Percentiles rank a stretch among this genome's conserved stretches.
Conservation (phyloP, 2,113 vertebrate genomes). For the Lepus europaeus region DNA sequence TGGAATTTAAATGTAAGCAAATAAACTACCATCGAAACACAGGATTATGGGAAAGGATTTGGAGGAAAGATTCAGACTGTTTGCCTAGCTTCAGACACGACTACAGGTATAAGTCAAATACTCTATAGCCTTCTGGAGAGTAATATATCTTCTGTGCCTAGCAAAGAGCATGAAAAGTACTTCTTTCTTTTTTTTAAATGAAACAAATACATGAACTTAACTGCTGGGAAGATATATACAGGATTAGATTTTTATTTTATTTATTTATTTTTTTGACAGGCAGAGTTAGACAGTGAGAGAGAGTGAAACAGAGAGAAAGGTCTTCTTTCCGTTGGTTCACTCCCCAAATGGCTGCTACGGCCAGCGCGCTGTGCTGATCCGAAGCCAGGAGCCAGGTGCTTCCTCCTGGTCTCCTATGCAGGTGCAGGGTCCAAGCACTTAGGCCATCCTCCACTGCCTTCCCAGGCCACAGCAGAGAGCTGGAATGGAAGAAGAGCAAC, state of each 20-base stretch:
- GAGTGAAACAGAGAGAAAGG: no score
- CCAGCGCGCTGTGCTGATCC: rapidly evolving
- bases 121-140: conserved; percentile 19
- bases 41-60: neutral
- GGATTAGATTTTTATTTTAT: neutral
- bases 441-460: no score
- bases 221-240: neutral
- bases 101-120: conserved; percentile 20
- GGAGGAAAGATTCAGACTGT: neutral
- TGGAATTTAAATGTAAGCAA: conserved; percentile 53
- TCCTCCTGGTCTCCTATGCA: no score
- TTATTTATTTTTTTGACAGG: no score
- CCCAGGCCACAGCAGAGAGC: no score
- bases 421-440: no score
- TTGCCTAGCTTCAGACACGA: conserved; percentile 55
- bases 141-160: conserved; percentile 40
- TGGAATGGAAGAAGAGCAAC: no score
- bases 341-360: no score
- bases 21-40: conserved; percentile 55
- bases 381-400: no score
- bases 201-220: conserved; percentile 57
- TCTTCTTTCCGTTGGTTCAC: no score
- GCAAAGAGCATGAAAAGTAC: conserved; percentile 52
- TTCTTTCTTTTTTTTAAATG: neutral
- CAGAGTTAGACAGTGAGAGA: no score